Percentiles rank a stretch among this genome's conserved stretches.
phyloP scores from a whole-genome alignment of 2,888 invertebrate genomes.

The Orthonevra nobilis region DNA sequence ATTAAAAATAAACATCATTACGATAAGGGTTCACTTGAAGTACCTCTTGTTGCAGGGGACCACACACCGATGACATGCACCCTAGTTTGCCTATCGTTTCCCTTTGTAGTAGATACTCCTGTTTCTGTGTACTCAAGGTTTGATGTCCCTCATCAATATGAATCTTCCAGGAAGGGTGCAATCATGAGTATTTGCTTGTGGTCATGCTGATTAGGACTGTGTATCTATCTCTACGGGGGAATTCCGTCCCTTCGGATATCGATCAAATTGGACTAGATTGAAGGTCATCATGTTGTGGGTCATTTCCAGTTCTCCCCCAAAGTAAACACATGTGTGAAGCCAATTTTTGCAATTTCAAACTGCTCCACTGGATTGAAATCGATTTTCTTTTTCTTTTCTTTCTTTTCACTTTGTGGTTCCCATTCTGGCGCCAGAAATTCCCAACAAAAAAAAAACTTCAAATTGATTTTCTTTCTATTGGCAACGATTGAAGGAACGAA shows the following conservation, averaged over 20 bases:
- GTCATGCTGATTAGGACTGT: background rate
- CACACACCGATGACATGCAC: too few relatives aligned
- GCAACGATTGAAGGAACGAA: too few relatives aligned
- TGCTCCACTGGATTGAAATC: conserved; percentile 3
- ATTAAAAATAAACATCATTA: conserved; percentile 2
- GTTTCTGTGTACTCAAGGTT: background rate
- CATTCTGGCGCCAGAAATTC: conserved; percentile 18
- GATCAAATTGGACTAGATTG: too few relatives aligned
- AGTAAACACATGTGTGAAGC: too few relatives aligned
- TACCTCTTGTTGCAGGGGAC: conserved; percentile 2
- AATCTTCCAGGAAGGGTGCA: too few relatives aligned
- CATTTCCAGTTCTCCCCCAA: too few relatives aligned
- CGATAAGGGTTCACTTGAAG: conserved; percentile 7
- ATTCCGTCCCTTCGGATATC: too few relatives aligned
- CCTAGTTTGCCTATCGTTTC: too few relatives aligned
- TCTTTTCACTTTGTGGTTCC: background rate
- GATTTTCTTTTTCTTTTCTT: conserved; percentile 4
- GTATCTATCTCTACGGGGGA: too few relatives aligned
- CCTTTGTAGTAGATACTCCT: background rate
- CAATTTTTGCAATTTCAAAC: background rate
- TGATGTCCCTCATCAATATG: background rate
- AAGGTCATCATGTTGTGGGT: too few relatives aligned
- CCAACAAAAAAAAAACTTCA: background rate
- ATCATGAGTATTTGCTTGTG: too few relatives aligned
- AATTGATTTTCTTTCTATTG: conserved; percentile 15